Conservation (phyloP, 2,113 vertebrate genomes). For the Scytalopus superciliaris region DNA sequence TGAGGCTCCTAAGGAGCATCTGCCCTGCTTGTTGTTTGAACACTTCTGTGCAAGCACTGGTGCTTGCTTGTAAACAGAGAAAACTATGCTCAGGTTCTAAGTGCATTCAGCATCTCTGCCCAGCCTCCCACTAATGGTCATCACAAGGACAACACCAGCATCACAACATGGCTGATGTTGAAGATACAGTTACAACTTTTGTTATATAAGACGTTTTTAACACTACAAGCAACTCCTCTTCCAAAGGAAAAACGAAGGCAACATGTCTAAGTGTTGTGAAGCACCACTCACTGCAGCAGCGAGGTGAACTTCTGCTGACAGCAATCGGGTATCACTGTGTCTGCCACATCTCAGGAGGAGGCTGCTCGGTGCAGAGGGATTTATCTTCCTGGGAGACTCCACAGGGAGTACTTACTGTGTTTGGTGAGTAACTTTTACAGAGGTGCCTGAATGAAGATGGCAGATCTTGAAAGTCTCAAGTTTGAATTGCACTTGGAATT, state of each 20-base stretch:
- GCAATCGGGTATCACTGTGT: fast-evolving
- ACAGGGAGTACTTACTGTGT: not conserved
- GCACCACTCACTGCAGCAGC: not conserved
- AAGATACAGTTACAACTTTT: not conserved
- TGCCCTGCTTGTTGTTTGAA: slow-evolving; percentile 18
- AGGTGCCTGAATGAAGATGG: not conserved
- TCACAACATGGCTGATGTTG: not conserved
- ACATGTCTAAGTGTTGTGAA: not conserved
- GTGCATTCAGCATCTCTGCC: not conserved
- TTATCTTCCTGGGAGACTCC: not conserved
- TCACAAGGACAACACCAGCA: not conserved
- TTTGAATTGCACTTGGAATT: not conserved
- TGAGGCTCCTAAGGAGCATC: slow-evolving; percentile 15
- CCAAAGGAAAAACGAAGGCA: not conserved
- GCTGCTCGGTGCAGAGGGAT: not conserved
- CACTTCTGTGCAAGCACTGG: not conserved
- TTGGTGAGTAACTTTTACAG: not conserved
- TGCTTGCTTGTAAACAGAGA: not conserved
- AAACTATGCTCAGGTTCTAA: not conserved
- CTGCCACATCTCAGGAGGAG: not conserved
- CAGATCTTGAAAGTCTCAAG: not conserved
- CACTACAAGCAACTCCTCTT: not conserved
- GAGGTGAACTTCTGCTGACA: not conserved
- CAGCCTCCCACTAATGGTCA: not conserved
- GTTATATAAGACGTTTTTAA: not conserved